A percentile compares a stretch with the other conserved stretches of the same genome.
These are phyloP conservation scores for Lutjanus argentimaculatus DNA, from an alignment of 2,797 vertebrate species.

Conservation along the genomic window DNA sequence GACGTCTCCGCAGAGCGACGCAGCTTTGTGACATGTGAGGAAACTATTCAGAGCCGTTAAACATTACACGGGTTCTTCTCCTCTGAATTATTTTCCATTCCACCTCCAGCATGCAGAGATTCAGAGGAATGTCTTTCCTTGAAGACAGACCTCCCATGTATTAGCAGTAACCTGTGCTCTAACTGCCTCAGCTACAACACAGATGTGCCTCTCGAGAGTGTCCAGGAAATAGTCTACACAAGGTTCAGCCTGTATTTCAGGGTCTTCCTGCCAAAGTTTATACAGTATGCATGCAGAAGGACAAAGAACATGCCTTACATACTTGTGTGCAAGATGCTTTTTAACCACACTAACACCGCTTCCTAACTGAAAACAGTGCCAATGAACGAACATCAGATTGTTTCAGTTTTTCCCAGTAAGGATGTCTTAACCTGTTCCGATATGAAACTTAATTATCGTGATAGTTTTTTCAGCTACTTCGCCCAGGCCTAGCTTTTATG, in stretches of 20 bases:
- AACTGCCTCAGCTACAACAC: background rate
- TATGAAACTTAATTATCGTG: too few relatives aligned
- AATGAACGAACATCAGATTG: too few relatives aligned
- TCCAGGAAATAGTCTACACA: background rate
- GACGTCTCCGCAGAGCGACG: background rate
- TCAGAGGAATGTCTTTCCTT: background rate
- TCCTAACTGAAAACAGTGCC: too few relatives aligned
- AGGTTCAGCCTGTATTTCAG: background rate
- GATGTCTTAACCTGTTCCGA: too few relatives aligned
- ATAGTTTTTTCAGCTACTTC: too few relatives aligned
- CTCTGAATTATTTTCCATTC: slow-evolving; percentile 4
- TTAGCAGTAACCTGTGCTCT: background rate
- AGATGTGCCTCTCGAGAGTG: background rate
- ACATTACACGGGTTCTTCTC: background rate
- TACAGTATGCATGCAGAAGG: too few relatives aligned
- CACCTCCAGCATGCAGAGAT: background rate
- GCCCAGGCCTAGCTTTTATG: too few relatives aligned
- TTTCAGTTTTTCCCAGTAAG: too few relatives aligned
- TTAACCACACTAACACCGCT: too few relatives aligned
- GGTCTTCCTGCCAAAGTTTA: background rate
- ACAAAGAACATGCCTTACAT: background rate
- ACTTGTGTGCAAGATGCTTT: background rate
- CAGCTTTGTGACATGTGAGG: background rate
- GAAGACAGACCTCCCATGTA: background rate
- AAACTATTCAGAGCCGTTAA: background rate